phyloP scores from a whole-genome alignment of 2,113 vertebrate species.

The Vulpes ferrilata region DNA sequence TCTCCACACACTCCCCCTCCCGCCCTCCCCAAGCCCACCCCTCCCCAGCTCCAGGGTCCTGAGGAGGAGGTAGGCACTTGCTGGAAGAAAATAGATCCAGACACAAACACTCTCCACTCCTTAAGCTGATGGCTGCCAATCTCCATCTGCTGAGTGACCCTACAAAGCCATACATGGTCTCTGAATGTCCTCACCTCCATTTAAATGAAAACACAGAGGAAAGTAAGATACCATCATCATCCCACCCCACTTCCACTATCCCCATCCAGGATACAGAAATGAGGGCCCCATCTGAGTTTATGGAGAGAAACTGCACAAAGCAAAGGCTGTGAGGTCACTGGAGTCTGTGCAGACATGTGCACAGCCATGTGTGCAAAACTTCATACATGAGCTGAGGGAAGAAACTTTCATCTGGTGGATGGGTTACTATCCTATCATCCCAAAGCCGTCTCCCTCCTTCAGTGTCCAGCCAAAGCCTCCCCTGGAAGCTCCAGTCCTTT shows the following conservation, averaged over 20 bases:
- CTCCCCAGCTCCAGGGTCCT: background rate
- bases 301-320: background rate
- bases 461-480: background rate
- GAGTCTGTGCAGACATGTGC: background rate
- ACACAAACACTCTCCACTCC: background rate
- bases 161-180: background rate
- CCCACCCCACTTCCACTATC: background rate
- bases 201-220: background rate
- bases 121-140: background rate
- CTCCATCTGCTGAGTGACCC: background rate
- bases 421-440: background rate
- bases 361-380: background rate
- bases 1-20: too few species aligned
- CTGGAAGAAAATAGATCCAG: background rate
- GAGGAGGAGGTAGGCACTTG: background rate
- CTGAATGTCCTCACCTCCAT: background rate
- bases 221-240: background rate
- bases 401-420: background rate
- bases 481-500: background rate
- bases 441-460: background rate
- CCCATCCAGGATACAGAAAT: background rate
- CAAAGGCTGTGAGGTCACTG: background rate
- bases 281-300: background rate
- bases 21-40: background rate
- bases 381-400: background rate